phyloP scores from a whole-genome alignment of 2,888 invertebrate genomes.

The Ametastegia equiseti region DNA sequence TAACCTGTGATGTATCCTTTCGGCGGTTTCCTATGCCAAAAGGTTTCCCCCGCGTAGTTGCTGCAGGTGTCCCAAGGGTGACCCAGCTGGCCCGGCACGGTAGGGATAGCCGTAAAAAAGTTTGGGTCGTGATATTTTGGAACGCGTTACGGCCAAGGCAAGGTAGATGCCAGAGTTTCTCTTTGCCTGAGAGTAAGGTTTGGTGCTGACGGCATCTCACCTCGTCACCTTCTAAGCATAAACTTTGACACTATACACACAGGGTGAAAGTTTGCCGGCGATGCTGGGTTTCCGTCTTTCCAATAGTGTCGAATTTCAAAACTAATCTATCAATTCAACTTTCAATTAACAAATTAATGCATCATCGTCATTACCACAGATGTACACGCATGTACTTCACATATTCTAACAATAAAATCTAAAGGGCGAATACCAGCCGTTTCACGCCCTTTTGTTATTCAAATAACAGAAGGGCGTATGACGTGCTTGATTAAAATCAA shows the following conservation, averaged over 20 bases:
- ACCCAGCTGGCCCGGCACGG: conserved; percentile 13
- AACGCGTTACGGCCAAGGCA: conserved; percentile 15
- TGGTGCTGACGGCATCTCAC: neutral
- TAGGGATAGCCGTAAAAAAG: conserved; percentile 34
- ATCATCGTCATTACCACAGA: too few species aligned
- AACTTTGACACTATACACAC: neutral
- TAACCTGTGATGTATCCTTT: neutral
- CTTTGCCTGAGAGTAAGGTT: neutral
- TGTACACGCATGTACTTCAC: too few species aligned
- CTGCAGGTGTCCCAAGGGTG: conserved; percentile 11
- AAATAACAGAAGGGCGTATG: too few species aligned
- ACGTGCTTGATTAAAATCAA: too few species aligned
- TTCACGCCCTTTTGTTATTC: too few species aligned
- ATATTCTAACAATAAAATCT: too few species aligned
- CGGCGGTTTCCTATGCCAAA: neutral
- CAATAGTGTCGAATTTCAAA: neutral
- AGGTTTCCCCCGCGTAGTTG: conserved; percentile 21
- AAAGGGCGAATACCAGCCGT: too few species aligned
- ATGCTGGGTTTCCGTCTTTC: neutral
- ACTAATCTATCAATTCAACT: neutral
- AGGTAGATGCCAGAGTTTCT: neutral
- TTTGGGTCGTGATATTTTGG: conserved; percentile 38
- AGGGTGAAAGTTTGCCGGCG: neutral
- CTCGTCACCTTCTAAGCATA: conserved; percentile 7
- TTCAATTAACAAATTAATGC: too few species aligned